phyloP scores from a whole-genome alignment of 2,797 vertebrate species.

The Myotis planiceps region DNA sequence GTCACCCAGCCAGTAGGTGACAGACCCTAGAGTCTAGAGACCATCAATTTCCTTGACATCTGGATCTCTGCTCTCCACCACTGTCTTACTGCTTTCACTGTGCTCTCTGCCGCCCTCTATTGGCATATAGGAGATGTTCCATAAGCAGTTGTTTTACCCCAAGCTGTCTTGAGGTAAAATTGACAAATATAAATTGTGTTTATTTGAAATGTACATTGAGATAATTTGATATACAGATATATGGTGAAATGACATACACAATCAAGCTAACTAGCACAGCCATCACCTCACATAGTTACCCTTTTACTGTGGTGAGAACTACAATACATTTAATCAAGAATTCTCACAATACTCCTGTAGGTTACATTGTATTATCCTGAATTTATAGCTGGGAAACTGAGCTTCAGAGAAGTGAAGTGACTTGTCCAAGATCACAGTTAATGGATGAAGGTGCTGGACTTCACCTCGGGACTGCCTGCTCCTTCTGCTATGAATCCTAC shows the following conservation, averaged over 20 bases:
- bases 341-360: neutral
- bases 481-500: neutral
- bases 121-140: neutral
- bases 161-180: neutral
- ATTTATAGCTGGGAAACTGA: neutral
- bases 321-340: neutral
- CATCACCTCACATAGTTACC: rapidly evolving
- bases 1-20: neutral
- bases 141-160: rapidly evolving
- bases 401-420: neutral
- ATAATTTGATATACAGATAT: neutral
- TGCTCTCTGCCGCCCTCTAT: neutral
- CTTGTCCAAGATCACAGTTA: neutral
- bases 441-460: neutral
- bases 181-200: neutral
- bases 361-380: neutral
- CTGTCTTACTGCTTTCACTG: rapidly evolving
- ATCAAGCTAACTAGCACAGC: neutral
- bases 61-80: too few species aligned
- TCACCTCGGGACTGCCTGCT: neutral
- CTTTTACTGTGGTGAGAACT: neutral
- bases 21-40: neutral
- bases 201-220: neutral
- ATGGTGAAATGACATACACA: neutral
- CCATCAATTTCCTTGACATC: neutral